Percentiles rank a stretch among this genome's conserved stretches.
Evolutionary conservation across 30 jellyfish, hydroid and myxozoan species (phyloP).

Genomic region (Cassiopea xamachana): DNA sequence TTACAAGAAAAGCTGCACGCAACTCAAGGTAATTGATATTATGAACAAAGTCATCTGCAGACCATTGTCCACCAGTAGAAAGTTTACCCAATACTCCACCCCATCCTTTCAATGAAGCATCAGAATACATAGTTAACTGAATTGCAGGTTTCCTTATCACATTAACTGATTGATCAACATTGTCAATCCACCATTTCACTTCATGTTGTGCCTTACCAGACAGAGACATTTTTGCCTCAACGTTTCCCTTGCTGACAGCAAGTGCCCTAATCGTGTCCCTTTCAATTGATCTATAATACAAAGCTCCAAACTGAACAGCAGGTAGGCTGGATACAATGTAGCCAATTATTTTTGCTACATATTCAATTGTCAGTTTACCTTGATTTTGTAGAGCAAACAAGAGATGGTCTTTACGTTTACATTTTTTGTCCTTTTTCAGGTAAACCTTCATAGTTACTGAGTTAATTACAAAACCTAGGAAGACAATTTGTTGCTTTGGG

Average conservation of each 20-base stretch:
- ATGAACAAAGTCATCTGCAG: constrained; percentile 6
- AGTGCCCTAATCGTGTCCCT: constrained; percentile 8
- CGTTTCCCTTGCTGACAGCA: constrained; percentile 14
- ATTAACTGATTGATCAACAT: constrained; percentile 13
- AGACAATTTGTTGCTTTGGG: constrained; percentile 26
- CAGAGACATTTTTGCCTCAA: constrained; percentile 19
- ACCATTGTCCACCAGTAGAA: constrained; percentile 41
- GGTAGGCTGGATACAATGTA: constrained; percentile 63
- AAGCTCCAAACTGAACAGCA: constrained; percentile 44
- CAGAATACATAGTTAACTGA: constrained; percentile 18
- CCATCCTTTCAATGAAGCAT: constrained; percentile 57
- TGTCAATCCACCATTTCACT: constrained; percentile 55
- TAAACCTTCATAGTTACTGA: constrained; percentile 46
- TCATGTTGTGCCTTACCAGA: constrained; percentile 28
- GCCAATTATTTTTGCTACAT: constrained; percentile 50
- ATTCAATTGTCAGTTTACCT: constrained; percentile 7
- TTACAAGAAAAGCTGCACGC: constrained; percentile 18
- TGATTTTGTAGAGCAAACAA: background rate
- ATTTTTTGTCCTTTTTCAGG: constrained; percentile 3
- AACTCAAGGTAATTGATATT: background rate
- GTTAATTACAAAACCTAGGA: constrained; percentile 51
- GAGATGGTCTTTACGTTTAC: background rate
- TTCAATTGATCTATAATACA: constrained; percentile 36
- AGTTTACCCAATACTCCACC: constrained; percentile 41
- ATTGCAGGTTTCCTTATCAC: constrained; percentile 5